Evolutionary conservation across 2,797 vertebrate genomes (phyloP).

Genomic region (Notoglanidium macrostoma): DNA sequence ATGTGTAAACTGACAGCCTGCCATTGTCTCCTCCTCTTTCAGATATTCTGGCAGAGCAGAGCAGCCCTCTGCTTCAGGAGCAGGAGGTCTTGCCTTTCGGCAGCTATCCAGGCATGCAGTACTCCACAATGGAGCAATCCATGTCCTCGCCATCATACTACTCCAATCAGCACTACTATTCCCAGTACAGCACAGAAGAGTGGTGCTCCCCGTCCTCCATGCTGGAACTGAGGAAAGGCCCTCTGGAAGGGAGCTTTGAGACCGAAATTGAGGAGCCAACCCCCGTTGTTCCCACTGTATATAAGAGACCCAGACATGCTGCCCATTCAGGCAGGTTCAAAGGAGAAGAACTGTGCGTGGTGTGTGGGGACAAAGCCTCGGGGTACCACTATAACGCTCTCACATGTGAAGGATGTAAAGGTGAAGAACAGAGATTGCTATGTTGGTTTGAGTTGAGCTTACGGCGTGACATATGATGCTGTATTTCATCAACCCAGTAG

Average conservation of each 20-base stretch:
- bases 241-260: slow-evolving; percentile 81
- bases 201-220: slow-evolving; percentile 87
- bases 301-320: slow-evolving; percentile 83
- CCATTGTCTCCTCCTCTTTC: slow-evolving; percentile 44
- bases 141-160: slow-evolving; percentile 85
- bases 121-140: slow-evolving; percentile 82
- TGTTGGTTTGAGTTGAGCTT: not conserved
- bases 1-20: slow-evolving; percentile 41
- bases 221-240: slow-evolving; percentile 86
- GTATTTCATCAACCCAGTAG: not conserved
- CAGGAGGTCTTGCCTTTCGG: slow-evolving; percentile 83
- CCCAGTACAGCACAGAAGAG: slow-evolving; percentile 84
- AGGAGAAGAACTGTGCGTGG: slow-evolving; percentile 94
- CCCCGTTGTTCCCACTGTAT: slow-evolving; percentile 68
- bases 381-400: slow-evolving; percentile 98
- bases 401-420: slow-evolving; percentile 99
- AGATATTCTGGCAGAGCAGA: slow-evolving; percentile 90
- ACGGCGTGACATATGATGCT: not conserved
- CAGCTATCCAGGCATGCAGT: slow-evolving; percentile 83
- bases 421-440: slow-evolving; percentile 64
- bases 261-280: slow-evolving; percentile 78
- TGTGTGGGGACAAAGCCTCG: slow-evolving; percentile 97
- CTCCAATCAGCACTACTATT: slow-evolving; percentile 86
- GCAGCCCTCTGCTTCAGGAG: slow-evolving; percentile 84
- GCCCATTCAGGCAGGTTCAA: slow-evolving; percentile 81